Evolutionary conservation across 2,797 vertebrate genomes (phyloP).

Genomic region (Tapera naevia): DNA sequence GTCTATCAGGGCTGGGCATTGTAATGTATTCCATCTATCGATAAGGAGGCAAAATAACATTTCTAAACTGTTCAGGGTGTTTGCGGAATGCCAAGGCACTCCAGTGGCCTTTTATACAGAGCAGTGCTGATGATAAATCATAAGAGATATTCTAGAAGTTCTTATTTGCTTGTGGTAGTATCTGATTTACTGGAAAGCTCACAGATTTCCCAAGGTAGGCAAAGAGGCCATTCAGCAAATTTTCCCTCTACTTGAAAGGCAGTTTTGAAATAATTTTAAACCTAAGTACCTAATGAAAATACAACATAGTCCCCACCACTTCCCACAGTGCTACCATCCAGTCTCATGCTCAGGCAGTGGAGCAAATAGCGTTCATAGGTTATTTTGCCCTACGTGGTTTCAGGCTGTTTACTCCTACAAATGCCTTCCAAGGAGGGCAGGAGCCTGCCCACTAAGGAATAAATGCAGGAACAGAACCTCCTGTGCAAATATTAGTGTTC

Average conservation of each 20-base stretch:
- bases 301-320: neutral
- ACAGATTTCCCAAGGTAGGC: conserved; percentile 45
- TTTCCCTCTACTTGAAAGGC: conserved; percentile 36
- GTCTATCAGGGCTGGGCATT: conserved; percentile 57
- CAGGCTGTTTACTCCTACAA: neutral
- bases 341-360: neutral
- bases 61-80: conserved; percentile 64
- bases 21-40: conserved; percentile 60
- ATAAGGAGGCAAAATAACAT: conserved; percentile 61
- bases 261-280: conserved; percentile 43
- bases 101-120: conserved; percentile 37
- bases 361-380: neutral
- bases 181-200: conserved; percentile 60
- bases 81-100: conserved; percentile 61
- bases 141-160: conserved; percentile 49
- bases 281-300: conserved; percentile 41
- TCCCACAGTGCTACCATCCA: neutral
- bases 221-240: conserved; percentile 36
- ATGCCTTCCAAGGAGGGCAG: conserved; percentile 27
- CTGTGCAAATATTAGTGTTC: conserved; percentile 62
- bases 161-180: conserved; percentile 63
- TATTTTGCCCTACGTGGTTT: neutral
- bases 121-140: conserved; percentile 37
- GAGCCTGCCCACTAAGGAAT: conserved; percentile 10
- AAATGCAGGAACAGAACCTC: conserved; percentile 18